Conservation (phyloP, 1,140 invertebrate species). For the Aphis craccivora region DNA sequence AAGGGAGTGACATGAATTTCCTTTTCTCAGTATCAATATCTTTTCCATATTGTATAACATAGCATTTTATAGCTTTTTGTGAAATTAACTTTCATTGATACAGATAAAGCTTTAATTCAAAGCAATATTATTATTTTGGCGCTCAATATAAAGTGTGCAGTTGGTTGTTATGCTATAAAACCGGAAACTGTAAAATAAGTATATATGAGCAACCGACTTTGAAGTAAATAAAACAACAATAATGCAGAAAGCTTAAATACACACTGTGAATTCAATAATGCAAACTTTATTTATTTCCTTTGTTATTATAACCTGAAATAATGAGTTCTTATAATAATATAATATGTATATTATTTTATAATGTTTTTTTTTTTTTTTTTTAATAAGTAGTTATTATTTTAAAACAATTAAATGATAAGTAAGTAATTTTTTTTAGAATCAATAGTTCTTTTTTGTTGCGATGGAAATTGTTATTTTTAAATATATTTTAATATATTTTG, state of each 20-base stretch:
- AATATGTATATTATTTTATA: background rate
- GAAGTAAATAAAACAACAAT: conserved; percentile 14
- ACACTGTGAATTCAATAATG: background rate
- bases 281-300: conserved; percentile 2
- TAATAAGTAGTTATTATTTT: background rate
- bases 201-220: background rate
- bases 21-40: background rate
- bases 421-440: background rate
- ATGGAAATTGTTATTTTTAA: background rate
- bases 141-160: background rate
- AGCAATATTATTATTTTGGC: background rate
- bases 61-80: conserved; percentile 1
- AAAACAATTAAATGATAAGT: background rate
- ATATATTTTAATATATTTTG: no score
- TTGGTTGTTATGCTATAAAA: background rate
- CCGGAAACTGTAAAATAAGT: conserved; percentile 4
- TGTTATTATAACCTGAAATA: background rate
- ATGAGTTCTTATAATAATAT: background rate
- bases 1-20: background rate
- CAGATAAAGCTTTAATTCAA: background rate
- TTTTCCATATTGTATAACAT: background rate
- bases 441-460: background rate
- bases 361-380: background rate
- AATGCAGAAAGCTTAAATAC: conserved; percentile 11
- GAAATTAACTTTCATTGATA: background rate